Conservation (phyloP, 1,140 invertebrate species). For the Eriosoma lanigerum region DNA sequence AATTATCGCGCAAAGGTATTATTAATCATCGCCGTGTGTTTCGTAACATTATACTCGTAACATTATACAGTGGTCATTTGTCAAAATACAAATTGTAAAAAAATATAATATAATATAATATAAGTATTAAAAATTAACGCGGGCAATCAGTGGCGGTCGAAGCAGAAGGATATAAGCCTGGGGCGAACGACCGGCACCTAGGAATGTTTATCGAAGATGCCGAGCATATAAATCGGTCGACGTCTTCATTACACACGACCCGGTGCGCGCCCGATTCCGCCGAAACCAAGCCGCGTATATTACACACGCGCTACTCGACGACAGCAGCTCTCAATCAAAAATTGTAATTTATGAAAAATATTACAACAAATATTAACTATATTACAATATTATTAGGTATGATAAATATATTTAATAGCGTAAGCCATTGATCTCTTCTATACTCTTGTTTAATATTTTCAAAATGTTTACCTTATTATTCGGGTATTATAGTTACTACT, state of each 20-base stretch:
- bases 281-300: neutral
- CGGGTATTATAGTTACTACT: no score
- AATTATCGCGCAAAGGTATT: conserved; percentile 40
- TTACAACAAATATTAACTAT: no score
- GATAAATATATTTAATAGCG: no score
- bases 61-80: neutral
- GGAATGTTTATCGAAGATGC: conserved; percentile 22
- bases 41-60: neutral
- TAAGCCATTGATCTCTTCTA: no score
- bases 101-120: no score
- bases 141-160: neutral
- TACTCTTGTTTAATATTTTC: no score
- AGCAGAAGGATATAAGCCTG: neutral
- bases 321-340: neutral
- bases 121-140: neutral
- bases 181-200: conserved; percentile 28
- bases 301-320: neutral
- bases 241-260: conserved; percentile 32
- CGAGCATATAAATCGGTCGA: conserved; percentile 30
- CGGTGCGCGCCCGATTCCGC: neutral
- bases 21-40: conserved; percentile 20
- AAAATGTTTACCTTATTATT: no score
- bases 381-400: no score
- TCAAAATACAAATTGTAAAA: neutral
- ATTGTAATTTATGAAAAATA: no score